A percentile compares a stretch with the other conserved stretches of the same genome.
Conservation (phyloP, 2,888 invertebrate genomes). For the Caenorhabditis sinica region DNA sequence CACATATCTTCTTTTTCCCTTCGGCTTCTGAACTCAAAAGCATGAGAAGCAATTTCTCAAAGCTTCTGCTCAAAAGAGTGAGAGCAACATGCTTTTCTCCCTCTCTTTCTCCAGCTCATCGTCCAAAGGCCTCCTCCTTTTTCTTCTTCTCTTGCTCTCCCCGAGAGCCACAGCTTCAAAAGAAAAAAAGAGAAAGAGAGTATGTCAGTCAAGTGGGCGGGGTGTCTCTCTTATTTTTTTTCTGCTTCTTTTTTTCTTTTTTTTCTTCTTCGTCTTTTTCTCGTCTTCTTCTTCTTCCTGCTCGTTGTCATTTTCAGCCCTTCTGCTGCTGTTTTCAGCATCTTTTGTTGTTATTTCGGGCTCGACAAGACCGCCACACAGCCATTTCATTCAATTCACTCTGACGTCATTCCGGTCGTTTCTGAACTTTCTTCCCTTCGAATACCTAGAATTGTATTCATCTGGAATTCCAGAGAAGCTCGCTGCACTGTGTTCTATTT, state of each 20-base stretch:
- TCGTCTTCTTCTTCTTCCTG: constrained; percentile 27
- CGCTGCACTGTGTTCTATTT: constrained; percentile 22
- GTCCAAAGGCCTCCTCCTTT: constrained; percentile 6
- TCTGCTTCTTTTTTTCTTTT: not conserved
- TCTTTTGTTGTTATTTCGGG: constrained; percentile 49
- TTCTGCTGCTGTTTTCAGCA: constrained; percentile 38
- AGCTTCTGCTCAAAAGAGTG: constrained; percentile 29
- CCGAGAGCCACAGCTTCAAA: constrained; percentile 44
- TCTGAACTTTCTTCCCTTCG: not conserved
- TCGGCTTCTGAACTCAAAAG: constrained; percentile 33
- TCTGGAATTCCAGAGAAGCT: constrained; percentile 22
- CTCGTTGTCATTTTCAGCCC: constrained; percentile 45
- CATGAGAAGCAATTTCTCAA: constrained; percentile 36
- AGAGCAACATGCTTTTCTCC: constrained; percentile 34
- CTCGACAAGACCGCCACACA: constrained; percentile 5
- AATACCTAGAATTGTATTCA: constrained; percentile 22
- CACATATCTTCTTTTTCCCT: constrained; percentile 17
- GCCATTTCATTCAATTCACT: constrained; percentile 23
- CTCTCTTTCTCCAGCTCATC: constrained; percentile 10
- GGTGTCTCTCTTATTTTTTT: constrained; percentile 7
- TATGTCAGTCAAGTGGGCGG: constrained; percentile 40
- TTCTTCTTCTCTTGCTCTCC: not conserved
- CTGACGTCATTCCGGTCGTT: constrained; percentile 25
- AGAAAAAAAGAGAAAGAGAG: constrained; percentile 29
- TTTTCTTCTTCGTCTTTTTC: constrained; percentile 8